These are phyloP conservation scores for Seira sanloemensis DNA, from an alignment of 2,888 invertebrate species.

Conservation along the genomic window DNA sequence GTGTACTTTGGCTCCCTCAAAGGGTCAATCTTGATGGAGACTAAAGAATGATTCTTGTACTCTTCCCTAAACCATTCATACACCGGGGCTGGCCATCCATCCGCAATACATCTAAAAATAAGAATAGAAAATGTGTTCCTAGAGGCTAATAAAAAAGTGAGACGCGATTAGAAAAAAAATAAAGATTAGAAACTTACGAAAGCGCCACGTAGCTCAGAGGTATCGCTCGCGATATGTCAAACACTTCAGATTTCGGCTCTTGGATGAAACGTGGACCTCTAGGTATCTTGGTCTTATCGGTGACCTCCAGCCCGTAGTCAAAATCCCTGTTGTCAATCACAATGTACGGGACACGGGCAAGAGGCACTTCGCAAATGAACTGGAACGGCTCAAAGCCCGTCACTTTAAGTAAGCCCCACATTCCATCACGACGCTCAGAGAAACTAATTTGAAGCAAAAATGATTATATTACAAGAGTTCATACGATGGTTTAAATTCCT, in stretches of 20 bases:
- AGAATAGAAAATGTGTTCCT: too few relatives aligned
- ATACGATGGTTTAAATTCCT: neutral
- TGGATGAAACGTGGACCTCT: constrained; percentile 92
- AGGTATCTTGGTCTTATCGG: constrained; percentile 87
- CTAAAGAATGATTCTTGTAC: constrained; percentile 86
- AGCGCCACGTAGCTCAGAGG: constrained; percentile 85
- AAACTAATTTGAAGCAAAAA: constrained; percentile 75
- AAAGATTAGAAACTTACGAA: constrained; percentile 76
- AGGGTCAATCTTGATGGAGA: constrained; percentile 86
- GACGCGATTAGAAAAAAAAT: too few relatives aligned
- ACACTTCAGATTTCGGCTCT: constrained; percentile 89
- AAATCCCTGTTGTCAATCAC: constrained; percentile 84
- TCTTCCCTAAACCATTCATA: constrained; percentile 95
- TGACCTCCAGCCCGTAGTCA: constrained; percentile 90
- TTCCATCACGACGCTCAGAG: constrained; percentile 80
- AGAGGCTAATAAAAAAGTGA: too few relatives aligned
- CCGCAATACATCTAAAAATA: constrained; percentile 83
- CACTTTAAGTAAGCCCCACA: constrained; percentile 91
- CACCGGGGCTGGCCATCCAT: constrained; percentile 91
- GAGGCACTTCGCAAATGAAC: constrained; percentile 92
- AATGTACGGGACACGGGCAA: constrained; percentile 83
- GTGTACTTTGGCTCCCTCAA: constrained; percentile 85
- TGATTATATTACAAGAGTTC: neutral
- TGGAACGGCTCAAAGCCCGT: constrained; percentile 85
- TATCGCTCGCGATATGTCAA: constrained; percentile 85